Evolutionary conservation across 1,140 invertebrate genomes (phyloP).

Genomic region (Cyrtorhinus lividipennis): DNA sequence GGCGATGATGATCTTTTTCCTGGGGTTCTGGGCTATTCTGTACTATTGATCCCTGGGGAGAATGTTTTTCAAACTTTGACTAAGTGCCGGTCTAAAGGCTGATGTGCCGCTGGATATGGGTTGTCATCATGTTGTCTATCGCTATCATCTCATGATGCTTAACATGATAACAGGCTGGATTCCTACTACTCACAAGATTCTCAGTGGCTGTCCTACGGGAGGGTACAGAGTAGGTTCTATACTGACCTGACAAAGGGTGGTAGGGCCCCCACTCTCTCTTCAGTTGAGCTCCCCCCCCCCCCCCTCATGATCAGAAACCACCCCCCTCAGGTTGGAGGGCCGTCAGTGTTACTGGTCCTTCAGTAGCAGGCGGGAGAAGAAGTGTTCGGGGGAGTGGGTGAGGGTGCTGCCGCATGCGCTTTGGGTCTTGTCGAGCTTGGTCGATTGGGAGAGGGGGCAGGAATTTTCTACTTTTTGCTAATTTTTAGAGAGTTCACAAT

Average conservation of each 20-base stretch:
- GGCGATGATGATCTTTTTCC: too few relatives aligned
- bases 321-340: not conserved
- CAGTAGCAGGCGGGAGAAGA: not conserved
- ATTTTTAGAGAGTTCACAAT: not conserved
- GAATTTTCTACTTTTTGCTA: not conserved
- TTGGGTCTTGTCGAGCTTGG: too few relatives aligned
- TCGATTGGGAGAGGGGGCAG: not conserved
- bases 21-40: too few relatives aligned
- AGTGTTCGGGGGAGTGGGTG: not conserved
- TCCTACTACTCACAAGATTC: slow-evolving; percentile 6
- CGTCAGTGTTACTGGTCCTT: not conserved
- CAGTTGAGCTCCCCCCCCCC: not conserved
- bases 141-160: too few relatives aligned
- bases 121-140: too few relatives aligned
- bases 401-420: not conserved
- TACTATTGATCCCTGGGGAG: too few relatives aligned
- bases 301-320: too few relatives aligned
- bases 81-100: too few relatives aligned
- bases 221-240: slow-evolving; percentile 1
- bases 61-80: too few relatives aligned
- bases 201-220: slow-evolving; percentile 1
- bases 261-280: not conserved
- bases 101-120: too few relatives aligned
- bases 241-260: slow-evolving; percentile 2
- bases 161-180: too few relatives aligned